phyloP scores from a whole-genome alignment of 30 jellyfish, hydroid and myxozoan genomes.

The Aurelia coerulea region DNA sequence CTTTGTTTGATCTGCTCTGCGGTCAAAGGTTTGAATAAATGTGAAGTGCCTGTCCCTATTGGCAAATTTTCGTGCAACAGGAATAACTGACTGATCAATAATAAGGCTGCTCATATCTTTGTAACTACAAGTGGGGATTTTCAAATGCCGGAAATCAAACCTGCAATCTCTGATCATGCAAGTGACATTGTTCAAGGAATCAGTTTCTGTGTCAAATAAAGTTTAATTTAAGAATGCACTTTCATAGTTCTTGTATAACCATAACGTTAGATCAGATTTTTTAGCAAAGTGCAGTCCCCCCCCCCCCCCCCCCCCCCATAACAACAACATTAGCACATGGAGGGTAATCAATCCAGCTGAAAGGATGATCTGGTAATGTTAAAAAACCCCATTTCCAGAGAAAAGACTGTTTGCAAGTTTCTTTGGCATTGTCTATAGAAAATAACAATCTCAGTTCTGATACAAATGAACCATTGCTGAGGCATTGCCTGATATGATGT shows the following conservation, averaged over 20 bases:
- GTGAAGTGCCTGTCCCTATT: too few relatives aligned
- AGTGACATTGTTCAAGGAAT: conserved; percentile 30
- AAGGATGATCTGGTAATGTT: too few relatives aligned
- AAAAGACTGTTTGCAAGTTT: too few relatives aligned
- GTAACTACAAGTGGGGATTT: conserved; percentile 10
- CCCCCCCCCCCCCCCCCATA: too few relatives aligned
- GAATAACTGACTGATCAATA: neutral
- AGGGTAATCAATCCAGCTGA: too few relatives aligned
- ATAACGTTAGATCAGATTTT: conserved; percentile 1
- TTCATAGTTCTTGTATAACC: neutral
- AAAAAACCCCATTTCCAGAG: too few relatives aligned
- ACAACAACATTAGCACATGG: too few relatives aligned
- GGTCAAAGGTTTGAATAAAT: conserved; percentile 10
- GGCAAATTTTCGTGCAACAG: too few relatives aligned
- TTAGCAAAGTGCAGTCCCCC: neutral
- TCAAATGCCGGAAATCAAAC: conserved; percentile 11
- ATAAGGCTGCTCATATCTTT: neutral
- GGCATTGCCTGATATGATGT: too few relatives aligned
- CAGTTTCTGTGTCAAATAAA: neutral
- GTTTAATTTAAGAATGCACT: conserved; percentile 7
- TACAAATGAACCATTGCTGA: too few relatives aligned
- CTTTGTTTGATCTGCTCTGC: conserved; percentile 37
- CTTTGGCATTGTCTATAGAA: too few relatives aligned
- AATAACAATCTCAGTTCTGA: too few relatives aligned
- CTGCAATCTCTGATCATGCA: neutral